These are phyloP conservation scores for Drosophila pruinosa DNA, from an alignment of 1,140 invertebrate genomes.

Conservation along the genomic window DNA sequence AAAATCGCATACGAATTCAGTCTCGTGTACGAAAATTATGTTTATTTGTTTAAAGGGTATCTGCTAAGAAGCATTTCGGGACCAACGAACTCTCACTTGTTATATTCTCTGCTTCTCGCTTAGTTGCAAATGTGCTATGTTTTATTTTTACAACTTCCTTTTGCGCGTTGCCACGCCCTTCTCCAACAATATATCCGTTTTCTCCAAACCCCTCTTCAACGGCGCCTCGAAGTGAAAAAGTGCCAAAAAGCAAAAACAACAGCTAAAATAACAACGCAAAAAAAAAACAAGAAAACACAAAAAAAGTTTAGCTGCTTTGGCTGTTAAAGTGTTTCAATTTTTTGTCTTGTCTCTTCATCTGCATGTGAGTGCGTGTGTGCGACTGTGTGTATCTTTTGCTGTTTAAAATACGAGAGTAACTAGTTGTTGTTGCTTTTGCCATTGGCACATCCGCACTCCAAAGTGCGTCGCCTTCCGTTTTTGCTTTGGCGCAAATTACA, in stretches of 20 bases:
- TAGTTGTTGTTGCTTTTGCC: constrained; percentile 29
- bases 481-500: constrained; percentile 78
- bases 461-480: constrained; percentile 73
- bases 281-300: constrained; percentile 3
- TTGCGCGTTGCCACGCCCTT: constrained; percentile 15
- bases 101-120: constrained; percentile 18
- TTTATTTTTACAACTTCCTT: constrained; percentile 78
- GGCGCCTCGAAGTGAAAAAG: constrained; percentile 61
- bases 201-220: neutral
- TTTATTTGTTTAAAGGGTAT: neutral
- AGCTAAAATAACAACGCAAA: constrained; percentile 34
- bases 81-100: neutral
- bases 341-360: constrained; percentile 69
- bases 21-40: neutral
- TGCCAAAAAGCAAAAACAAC: constrained; percentile 65
- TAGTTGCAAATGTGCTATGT: constrained; percentile 72
- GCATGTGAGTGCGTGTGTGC: constrained; percentile 42
- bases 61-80: neutral
- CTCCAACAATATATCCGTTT: neutral
- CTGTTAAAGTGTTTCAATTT: constrained; percentile 79
- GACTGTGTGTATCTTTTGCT: constrained; percentile 32
- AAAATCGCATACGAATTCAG: too few relatives aligned
- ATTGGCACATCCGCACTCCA: constrained; percentile 39
- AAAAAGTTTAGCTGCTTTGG: constrained; percentile 45
- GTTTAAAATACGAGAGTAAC: constrained; percentile 46